A percentile compares a stretch with the other conserved stretches of the same genome.
Evolutionary conservation across 2,888 invertebrate species (phyloP).

Genomic region (Nomada fabriciana): DNA sequence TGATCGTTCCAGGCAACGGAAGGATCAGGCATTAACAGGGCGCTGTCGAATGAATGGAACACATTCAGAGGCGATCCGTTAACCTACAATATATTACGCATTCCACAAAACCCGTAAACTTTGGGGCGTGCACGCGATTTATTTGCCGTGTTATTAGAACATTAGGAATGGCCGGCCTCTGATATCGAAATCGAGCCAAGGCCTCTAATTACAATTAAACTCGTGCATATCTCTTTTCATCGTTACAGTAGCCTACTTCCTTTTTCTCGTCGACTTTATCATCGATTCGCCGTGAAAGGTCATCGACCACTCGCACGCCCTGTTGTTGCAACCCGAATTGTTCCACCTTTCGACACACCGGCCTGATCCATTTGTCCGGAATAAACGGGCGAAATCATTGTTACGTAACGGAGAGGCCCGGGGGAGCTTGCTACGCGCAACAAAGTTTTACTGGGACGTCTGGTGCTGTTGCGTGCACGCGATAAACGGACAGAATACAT

Average conservation of each 20-base stretch:
- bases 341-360: constrained; percentile 5
- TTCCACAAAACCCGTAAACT: constrained; percentile 31
- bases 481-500: neutral
- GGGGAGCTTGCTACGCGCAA: neutral
- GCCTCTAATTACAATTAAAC: constrained; percentile 78
- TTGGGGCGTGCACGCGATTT: constrained; percentile 66
- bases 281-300: constrained; percentile 47
- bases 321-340: constrained; percentile 6
- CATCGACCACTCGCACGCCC: constrained; percentile 41
- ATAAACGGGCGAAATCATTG: constrained; percentile 14
- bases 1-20: neutral
- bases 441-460: neutral
- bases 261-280: constrained; percentile 48
- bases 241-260: constrained; percentile 74
- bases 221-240: constrained; percentile 44
- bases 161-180: constrained; percentile 68
- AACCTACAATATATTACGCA: constrained; percentile 51
- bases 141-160: constrained; percentile 79
- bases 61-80: neutral
- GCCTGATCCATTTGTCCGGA: neutral
- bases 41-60: neutral
- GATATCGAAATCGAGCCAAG: constrained; percentile 72
- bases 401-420: neutral
- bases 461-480: neutral
- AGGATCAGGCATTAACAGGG: neutral